These are phyloP conservation scores for Torymus texanus DNA, from an alignment of 2,888 invertebrate genomes.

Conservation along the genomic window DNA sequence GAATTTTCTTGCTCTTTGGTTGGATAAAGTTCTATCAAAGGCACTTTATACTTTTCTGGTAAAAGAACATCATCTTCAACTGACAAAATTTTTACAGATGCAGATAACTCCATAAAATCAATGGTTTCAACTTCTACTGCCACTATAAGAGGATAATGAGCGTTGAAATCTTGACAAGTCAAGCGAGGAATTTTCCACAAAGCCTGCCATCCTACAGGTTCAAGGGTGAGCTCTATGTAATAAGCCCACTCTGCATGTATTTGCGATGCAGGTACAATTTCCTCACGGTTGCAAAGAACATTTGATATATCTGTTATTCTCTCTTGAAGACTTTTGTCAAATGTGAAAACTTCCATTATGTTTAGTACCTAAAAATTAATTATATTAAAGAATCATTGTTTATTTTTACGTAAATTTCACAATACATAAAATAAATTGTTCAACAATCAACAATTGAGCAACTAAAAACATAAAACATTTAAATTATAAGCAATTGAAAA, in stretches of 20 bases:
- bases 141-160: slow-evolving; percentile 81
- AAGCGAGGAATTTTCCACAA: slow-evolving; percentile 82
- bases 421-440: too few species aligned
- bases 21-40: slow-evolving; percentile 81
- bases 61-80: slow-evolving; percentile 81
- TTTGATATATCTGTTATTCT: slow-evolving; percentile 77
- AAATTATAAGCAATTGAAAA: too few species aligned
- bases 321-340: slow-evolving; percentile 78
- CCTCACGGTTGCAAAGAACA: slow-evolving; percentile 75
- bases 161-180: slow-evolving; percentile 80
- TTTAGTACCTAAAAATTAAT: neutral
- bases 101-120: slow-evolving; percentile 77
- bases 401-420: too few species aligned
- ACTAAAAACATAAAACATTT: too few species aligned
- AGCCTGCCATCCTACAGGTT: slow-evolving; percentile 83
- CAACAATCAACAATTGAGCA: too few species aligned
- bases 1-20: slow-evolving; percentile 79
- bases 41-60: slow-evolving; percentile 79
- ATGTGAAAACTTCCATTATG: slow-evolving; percentile 78
- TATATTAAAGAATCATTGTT: too few species aligned
- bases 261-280: slow-evolving; percentile 75
- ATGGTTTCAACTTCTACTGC: slow-evolving; percentile 79
- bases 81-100: slow-evolving; percentile 79
- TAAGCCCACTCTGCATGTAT: slow-evolving; percentile 78
- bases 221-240: slow-evolving; percentile 79